phyloP scores from a whole-genome alignment of 2,797 vertebrate species.

The Sitta carolinensis region DNA sequence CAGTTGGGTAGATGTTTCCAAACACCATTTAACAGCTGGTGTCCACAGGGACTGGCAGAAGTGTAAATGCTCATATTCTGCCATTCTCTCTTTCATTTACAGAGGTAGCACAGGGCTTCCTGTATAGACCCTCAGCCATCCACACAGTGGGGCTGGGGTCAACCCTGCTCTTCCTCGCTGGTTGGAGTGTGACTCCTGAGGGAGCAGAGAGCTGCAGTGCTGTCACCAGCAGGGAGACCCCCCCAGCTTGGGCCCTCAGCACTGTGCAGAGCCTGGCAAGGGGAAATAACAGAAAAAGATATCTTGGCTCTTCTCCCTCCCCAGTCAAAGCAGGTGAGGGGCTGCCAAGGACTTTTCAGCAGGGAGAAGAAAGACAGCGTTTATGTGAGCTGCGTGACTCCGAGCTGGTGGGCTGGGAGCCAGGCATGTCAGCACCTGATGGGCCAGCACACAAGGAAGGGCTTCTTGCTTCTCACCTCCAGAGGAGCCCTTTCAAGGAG shows the following conservation, averaged over 20 bases:
- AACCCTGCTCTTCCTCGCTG: background rate
- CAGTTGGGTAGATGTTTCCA: background rate
- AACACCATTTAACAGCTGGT: conserved; percentile 12
- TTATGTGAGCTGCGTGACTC: conserved; percentile 1
- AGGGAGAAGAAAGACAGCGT: conserved; percentile 25
- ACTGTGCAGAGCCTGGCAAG: background rate
- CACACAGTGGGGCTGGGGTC: background rate
- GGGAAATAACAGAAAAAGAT: background rate
- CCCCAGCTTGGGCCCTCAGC: background rate
- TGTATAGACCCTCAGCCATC: accelerated
- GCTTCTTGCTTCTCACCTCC: background rate
- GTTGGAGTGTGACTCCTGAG: background rate
- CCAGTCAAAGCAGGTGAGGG: background rate
- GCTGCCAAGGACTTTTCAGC: conserved; percentile 12
- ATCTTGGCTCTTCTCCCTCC: background rate
- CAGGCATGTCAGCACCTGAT: conserved; percentile 53
- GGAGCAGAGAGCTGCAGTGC: background rate
- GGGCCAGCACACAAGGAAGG: background rate
- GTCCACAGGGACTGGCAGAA: background rate
- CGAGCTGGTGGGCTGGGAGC: background rate
- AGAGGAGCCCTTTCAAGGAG: background rate
- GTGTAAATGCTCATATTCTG: background rate
- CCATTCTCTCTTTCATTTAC: accelerated
- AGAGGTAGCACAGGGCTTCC: background rate
- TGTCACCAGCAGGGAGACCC: background rate